phyloP scores from a whole-genome alignment of 64 coral and sea anemone species.

The Montipora efflorescens region DNA sequence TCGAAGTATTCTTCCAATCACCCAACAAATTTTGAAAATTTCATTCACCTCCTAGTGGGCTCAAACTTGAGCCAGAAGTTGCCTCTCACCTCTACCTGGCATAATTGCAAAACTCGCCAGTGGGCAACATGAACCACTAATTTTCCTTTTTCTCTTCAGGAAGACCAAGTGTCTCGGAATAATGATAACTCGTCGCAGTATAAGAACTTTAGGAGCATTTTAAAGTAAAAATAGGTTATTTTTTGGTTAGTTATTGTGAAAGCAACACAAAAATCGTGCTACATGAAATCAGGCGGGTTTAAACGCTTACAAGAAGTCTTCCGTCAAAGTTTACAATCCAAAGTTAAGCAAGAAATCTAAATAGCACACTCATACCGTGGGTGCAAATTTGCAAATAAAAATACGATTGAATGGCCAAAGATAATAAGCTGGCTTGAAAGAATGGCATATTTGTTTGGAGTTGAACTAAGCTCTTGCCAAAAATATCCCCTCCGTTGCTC shows the following conservation, averaged over 20 bases:
- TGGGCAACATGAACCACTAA: background rate
- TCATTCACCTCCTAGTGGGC: too few relatives aligned
- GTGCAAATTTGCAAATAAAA: background rate
- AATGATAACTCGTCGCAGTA: background rate
- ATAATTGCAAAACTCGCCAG: background rate
- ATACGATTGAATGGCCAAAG: background rate
- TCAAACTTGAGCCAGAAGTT: background rate
- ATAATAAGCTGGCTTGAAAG: background rate
- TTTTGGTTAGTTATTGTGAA: background rate
- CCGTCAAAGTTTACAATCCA: background rate
- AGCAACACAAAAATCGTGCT: too few relatives aligned
- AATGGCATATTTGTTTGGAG: conserved; percentile 10
- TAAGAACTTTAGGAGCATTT: background rate
- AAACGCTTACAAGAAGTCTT: background rate
- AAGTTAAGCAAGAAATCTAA: background rate
- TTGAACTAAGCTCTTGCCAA: conserved; percentile 12
- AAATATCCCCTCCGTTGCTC: background rate
- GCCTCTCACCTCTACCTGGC: background rate
- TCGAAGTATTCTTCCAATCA: too few relatives aligned
- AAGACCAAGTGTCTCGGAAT: background rate
- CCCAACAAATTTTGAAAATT: too few relatives aligned
- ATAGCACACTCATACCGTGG: background rate
- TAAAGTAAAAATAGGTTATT: background rate
- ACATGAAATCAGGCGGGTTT: background rate
- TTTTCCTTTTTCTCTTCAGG: background rate